These are phyloP conservation scores for Malthinus seriepunctatus DNA, from an alignment of 2,888 invertebrate species.

Conservation along the genomic window DNA sequence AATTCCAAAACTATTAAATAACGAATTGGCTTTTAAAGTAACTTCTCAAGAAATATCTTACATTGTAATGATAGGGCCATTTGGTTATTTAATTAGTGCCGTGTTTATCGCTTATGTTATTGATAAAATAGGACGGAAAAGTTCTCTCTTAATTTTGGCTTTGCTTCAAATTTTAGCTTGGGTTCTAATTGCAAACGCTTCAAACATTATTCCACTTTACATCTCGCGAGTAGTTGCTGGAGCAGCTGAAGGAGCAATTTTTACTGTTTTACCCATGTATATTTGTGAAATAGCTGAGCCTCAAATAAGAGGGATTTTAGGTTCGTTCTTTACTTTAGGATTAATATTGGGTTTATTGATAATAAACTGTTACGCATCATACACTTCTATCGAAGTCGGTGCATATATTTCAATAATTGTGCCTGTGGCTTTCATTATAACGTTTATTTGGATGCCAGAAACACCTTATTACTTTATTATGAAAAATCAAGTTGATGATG, in stretches of 20 bases:
- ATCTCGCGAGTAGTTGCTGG: conserved; percentile 29
- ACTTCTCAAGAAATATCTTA: conserved; percentile 32
- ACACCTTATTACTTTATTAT: conserved; percentile 43
- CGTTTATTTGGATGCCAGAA: conserved; percentile 59
- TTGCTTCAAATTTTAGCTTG: conserved; percentile 42
- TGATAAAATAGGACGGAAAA: conserved; percentile 43
- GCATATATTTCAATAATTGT: conserved; percentile 27
- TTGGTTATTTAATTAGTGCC: conserved; percentile 24
- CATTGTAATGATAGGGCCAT: conserved; percentile 32
- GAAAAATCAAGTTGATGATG: conserved; percentile 38
- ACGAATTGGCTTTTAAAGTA: conserved; percentile 21
- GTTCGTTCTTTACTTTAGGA: conserved; percentile 21
- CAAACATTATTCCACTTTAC: conserved; percentile 13
- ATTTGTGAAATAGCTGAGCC: conserved; percentile 35
- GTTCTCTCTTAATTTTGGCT: conserved; percentile 39
- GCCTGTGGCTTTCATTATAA: conserved; percentile 35
- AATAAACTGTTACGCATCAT: conserved; percentile 8
- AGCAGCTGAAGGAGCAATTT: conserved; percentile 33
- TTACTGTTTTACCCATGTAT: conserved; percentile 35
- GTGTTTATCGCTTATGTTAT: conserved; percentile 31
- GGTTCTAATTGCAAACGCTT: conserved; percentile 34
- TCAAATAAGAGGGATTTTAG: conserved; percentile 31
- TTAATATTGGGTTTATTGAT: conserved; percentile 18
- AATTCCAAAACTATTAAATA: conserved; percentile 29
- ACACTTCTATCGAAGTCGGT: background rate